A percentile compares a stretch with the other conserved stretches of the same genome.
Conservation (phyloP, 1,140 invertebrate genomes). For the Leucophenga varia region DNA sequence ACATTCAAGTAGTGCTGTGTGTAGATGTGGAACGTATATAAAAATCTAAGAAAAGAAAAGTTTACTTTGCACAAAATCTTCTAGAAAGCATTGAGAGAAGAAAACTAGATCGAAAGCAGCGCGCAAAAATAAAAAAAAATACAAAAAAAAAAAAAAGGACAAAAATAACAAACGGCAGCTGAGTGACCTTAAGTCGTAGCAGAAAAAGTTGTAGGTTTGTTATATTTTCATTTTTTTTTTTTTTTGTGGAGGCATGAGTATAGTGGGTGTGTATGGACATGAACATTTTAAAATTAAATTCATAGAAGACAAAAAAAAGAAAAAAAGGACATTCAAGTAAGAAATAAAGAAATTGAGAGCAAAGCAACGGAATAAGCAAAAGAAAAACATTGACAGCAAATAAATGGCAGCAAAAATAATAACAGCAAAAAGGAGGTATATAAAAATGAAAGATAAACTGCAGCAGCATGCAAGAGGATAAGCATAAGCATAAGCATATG, state of each 20-base stretch:
- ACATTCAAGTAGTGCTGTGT: no score
- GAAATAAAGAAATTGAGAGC: conserved; percentile 1
- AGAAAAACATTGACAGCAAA: conserved; percentile 50
- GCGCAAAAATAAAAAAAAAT: conserved; percentile 24
- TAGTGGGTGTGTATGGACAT: no score
- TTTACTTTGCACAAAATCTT: conserved; percentile 53
- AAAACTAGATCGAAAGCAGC: no score
- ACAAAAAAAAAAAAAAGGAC: not conserved
- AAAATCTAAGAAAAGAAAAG: conserved; percentile 28
- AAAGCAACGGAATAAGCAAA: conserved; percentile 19
- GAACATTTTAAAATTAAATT: conserved; percentile 54
- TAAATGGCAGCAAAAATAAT: conserved; percentile 53
- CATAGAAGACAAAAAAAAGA: conserved; percentile 17
- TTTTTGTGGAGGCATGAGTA: no score
- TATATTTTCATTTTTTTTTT: not conserved
- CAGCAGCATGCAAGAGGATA: no score
- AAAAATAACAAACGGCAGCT: no score
- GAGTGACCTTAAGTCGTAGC: conserved; percentile 1
- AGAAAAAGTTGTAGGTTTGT: conserved; percentile 1
- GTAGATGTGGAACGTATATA: conserved; percentile 22
- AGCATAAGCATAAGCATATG: no score
- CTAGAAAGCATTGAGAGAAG: conserved; percentile 53
- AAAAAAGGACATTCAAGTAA: no score
- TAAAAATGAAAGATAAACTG: no score
- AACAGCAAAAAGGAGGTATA: conserved; percentile 45